phyloP scores from a whole-genome alignment of 2,888 invertebrate genomes.

The Anarsia innoxiella region DNA sequence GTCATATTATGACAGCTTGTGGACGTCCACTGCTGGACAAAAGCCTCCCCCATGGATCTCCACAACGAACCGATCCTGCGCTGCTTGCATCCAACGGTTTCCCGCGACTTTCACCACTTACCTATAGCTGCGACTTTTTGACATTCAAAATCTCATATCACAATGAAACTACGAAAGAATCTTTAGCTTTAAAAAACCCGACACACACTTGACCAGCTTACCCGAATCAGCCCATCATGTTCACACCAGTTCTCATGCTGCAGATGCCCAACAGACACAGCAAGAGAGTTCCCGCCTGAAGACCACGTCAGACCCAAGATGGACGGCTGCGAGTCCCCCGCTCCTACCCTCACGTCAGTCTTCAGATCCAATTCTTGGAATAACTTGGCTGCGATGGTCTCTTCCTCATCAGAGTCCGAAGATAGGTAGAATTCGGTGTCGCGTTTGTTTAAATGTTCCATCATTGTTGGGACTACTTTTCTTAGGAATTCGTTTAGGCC shows the following conservation, averaged over 20 bases:
- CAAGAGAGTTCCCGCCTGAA: slow-evolving; percentile 50
- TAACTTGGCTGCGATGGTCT: slow-evolving; percentile 37
- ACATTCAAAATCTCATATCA: too few relatives aligned
- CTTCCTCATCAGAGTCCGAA: slow-evolving; percentile 61
- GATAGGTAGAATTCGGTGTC: slow-evolving; percentile 40
- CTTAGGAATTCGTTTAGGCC: slow-evolving; percentile 54
- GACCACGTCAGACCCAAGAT: slow-evolving; percentile 52
- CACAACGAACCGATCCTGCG: too few relatives aligned
- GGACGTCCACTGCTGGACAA: too few relatives aligned
- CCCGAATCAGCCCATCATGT: slow-evolving; percentile 45
- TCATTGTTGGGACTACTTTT: slow-evolving; percentile 49
- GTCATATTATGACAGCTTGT: too few relatives aligned
- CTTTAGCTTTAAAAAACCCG: too few relatives aligned
- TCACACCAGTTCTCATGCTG: slow-evolving; percentile 60
- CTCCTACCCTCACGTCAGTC: slow-evolving; percentile 31
- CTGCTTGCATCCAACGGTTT: too few relatives aligned
- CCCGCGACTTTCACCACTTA: too few relatives aligned
- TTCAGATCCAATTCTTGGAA: slow-evolving; percentile 45
- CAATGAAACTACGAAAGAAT: too few relatives aligned
- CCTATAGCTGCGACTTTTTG: too few relatives aligned
- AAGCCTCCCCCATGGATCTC: too few relatives aligned
- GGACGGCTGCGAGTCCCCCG: slow-evolving; percentile 39
- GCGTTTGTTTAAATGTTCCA: slow-evolving; percentile 50
- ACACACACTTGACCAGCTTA: too few relatives aligned
- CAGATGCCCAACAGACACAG: slow-evolving; percentile 43